Conservation (phyloP, 2,113 vertebrate species). For the Hyperopisus bebe region DNA sequence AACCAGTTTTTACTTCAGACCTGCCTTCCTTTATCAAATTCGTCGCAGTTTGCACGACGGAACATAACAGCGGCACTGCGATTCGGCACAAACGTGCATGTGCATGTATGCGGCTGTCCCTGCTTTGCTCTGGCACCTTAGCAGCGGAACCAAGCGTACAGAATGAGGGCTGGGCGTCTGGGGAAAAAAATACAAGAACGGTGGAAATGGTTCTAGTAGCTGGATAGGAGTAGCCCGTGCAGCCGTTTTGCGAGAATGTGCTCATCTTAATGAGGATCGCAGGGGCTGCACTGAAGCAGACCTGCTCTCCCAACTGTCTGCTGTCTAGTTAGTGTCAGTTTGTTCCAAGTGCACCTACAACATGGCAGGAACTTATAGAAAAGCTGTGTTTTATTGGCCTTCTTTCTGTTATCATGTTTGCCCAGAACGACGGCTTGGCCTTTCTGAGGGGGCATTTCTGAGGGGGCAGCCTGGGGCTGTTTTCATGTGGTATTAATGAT, state of each 20-base stretch:
- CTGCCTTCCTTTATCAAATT: not conserved
- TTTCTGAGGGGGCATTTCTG: not conserved
- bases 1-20: not conserved
- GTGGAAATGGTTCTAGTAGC: not conserved
- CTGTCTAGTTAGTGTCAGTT: not conserved
- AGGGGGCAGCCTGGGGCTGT: not conserved
- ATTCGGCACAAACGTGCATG: not conserved
- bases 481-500: not conserved
- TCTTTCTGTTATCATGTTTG: not conserved
- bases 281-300: not conserved
- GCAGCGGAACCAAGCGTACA: not conserved
- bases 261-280: not conserved
- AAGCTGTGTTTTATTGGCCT: not conserved
- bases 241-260: not conserved
- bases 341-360: not conserved
- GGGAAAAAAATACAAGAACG: not conserved
- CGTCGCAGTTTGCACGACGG: not conserved
- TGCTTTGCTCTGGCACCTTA: not conserved
- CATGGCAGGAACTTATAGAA: not conserved
- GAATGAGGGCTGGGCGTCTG: not conserved
- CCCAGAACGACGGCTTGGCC: not conserved
- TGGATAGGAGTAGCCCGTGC: not conserved
- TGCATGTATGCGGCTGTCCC: not conserved
- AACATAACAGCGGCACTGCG: not conserved
- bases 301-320: not conserved